Conservation (phyloP, 2,888 invertebrate species). For the Mellilla xanthometata region DNA sequence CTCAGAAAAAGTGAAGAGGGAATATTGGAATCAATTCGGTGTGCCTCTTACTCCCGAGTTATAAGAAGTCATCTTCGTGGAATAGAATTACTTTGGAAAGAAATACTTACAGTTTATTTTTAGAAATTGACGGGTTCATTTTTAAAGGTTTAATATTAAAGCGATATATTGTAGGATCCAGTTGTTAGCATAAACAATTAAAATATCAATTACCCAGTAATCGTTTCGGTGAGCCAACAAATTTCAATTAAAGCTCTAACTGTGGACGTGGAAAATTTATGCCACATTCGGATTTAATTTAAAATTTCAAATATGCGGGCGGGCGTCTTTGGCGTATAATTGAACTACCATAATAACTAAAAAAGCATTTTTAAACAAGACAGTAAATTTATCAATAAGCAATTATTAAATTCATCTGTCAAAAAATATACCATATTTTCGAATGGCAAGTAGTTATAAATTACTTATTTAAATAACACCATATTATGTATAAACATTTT, state of each 20-base stretch:
- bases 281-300: constrained; percentile 53
- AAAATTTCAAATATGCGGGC: constrained; percentile 46
- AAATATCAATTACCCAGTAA: constrained; percentile 56
- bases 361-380: too few species aligned
- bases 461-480: too few species aligned
- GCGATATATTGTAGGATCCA: constrained; percentile 14
- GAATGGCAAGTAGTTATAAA: too few species aligned
- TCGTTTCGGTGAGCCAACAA: constrained; percentile 51
- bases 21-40: constrained; percentile 73
- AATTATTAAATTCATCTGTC: too few species aligned
- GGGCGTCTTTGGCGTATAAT: constrained; percentile 32
- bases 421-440: too few species aligned
- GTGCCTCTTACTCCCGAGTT: constrained; percentile 57
- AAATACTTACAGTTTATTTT: constrained; percentile 28
- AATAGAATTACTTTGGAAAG: constrained; percentile 50
- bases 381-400: too few species aligned
- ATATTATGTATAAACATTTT: constrained; percentile 6
- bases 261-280: constrained; percentile 54
- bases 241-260: constrained; percentile 59
- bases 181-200: constrained; percentile 55
- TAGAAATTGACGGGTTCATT: constrained; percentile 14
- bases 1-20: constrained; percentile 67
- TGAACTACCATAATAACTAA: too few species aligned
- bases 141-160: not conserved
- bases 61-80: constrained; percentile 53